Evolutionary conservation across 2,113 vertebrate genomes (phyloP), one percentile per base, ranked within the genome.

Genomic region (Perognathus longimembris): DNA sequence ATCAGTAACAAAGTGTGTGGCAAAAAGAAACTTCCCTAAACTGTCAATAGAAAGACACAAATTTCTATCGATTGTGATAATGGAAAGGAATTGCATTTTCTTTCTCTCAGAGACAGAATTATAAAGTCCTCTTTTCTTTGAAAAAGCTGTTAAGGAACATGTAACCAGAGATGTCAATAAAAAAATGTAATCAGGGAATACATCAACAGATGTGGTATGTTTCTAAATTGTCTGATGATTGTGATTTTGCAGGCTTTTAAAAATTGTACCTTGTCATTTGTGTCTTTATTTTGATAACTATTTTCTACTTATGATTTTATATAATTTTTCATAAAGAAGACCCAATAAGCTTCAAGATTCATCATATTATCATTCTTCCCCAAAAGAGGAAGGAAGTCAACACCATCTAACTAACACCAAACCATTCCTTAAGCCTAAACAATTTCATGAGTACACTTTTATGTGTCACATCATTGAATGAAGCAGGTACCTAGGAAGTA

Each of bases 241-340:
- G 2, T 30, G 26, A 38, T 18, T 63, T 88, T 81, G 38, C 18
- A 8, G 7, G 17, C 32, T 91, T 77, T 80, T 50, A 50, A 66
- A 85, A 82, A 80, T 36, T 59, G 3, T 54, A 50, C 34, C 21
- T 71, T 73, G 17, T n/a, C 7, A 85, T 66, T 77, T 80, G 9
- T 3, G 18, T 70, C 61, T 64, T 66, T 45, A 84, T 32, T 81
- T 84, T 75, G 3, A 30, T 70, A 42, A 73, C 59, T 59, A 80
- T 80, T 79, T 87, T 61, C 1, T n/a, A 85, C 74, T 74, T n/a
- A 66, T 10, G 34, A 66, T 81, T 71, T 69, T 50, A 14, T 66
- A 66, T 61, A 63, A 6, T n/a, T 79, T 93, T 88, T 61, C 20
- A 80, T 90, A 70, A 93, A 84, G 5, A 57, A 18, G n/a, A 6